A percentile compares a stretch with the other conserved stretches of the same genome.
Evolutionary conservation across 2,113 vertebrate genomes (phyloP).

Genomic region (Stegostoma tigrinum): DNA sequence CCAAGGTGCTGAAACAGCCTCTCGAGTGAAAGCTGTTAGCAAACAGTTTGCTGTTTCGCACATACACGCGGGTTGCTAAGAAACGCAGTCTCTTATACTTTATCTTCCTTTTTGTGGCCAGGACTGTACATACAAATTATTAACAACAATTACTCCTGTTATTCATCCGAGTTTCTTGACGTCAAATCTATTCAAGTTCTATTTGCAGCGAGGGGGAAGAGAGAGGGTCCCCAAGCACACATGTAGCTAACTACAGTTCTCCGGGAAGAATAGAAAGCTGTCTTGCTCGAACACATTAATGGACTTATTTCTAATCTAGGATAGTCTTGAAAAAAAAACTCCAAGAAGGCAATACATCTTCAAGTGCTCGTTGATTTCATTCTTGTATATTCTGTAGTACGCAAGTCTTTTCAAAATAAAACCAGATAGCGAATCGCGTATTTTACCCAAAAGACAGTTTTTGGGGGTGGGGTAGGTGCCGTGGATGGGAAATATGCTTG

Average conservation of each 20-base stretch:
- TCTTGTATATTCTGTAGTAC: background rate
- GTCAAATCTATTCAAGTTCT: constrained; percentile 25
- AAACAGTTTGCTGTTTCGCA: constrained; percentile 21
- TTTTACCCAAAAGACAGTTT: background rate
- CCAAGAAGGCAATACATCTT: background rate
- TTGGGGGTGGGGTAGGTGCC: background rate
- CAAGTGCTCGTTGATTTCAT: background rate
- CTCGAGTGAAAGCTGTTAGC: constrained; percentile 18
- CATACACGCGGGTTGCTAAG: constrained; percentile 32
- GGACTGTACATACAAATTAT: constrained; percentile 30
- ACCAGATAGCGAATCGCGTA: background rate
- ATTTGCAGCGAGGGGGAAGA: background rate
- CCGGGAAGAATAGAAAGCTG: background rate
- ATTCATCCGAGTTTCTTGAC: constrained; percentile 26
- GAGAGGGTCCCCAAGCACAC: background rate
- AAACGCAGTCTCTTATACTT: constrained; percentile 23
- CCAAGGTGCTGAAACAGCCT: constrained; percentile 22
- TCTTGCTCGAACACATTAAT: background rate
- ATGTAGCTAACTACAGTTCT: background rate
- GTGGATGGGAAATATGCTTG: background rate
- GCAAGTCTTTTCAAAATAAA: background rate
- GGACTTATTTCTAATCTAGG: constrained; percentile 5
- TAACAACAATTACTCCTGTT: constrained; percentile 23
- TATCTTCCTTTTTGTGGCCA: constrained; percentile 32
- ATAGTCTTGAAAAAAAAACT: background rate